phyloP scores from a whole-genome alignment of 2,888 invertebrate genomes.

The Platypus cylindrus region DNA sequence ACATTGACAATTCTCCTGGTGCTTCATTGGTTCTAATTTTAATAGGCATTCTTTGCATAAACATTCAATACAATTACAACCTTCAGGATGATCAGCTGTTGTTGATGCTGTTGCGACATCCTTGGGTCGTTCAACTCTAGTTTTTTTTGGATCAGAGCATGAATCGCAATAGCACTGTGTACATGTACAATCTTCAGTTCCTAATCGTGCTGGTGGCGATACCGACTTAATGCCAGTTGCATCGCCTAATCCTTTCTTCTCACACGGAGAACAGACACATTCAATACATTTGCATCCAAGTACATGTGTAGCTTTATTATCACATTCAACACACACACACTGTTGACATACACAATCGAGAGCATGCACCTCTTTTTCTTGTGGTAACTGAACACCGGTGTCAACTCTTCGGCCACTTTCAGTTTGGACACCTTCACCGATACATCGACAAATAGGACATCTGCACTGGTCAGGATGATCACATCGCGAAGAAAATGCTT shows the following conservation, averaged over 20 bases:
- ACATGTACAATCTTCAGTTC: conserved; percentile 10
- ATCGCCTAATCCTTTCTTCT: conserved; percentile 1
- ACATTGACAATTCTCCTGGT: conserved; percentile 11
- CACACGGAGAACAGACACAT: conserved; percentile 11
- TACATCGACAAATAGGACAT: conserved; percentile 10
- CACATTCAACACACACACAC: conserved; percentile 12
- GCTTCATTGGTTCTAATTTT: background rate
- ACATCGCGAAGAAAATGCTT: background rate
- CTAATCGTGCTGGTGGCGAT: background rate
- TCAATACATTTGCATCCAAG: conserved; percentile 13
- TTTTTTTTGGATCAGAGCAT: conserved; percentile 8
- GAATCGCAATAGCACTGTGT: conserved; percentile 10
- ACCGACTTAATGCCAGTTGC: background rate
- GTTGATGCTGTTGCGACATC: background rate
- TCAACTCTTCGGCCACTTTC: background rate
- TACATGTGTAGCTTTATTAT: conserved; percentile 9
- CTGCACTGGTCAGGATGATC: conserved; percentile 5
- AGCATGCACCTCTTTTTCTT: conserved; percentile 12
- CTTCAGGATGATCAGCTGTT: background rate
- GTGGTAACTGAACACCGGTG: conserved; percentile 2
- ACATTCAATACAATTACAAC: conserved; percentile 10
- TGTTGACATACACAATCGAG: conserved; percentile 14
- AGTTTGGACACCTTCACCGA: conserved; percentile 6
- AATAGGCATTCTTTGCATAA: conserved; percentile 13
- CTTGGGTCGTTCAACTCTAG: conserved; percentile 6